Evolutionary conservation across 2,113 vertebrate genomes (phyloP).

Genomic region (Notothenia coriiceps): DNA sequence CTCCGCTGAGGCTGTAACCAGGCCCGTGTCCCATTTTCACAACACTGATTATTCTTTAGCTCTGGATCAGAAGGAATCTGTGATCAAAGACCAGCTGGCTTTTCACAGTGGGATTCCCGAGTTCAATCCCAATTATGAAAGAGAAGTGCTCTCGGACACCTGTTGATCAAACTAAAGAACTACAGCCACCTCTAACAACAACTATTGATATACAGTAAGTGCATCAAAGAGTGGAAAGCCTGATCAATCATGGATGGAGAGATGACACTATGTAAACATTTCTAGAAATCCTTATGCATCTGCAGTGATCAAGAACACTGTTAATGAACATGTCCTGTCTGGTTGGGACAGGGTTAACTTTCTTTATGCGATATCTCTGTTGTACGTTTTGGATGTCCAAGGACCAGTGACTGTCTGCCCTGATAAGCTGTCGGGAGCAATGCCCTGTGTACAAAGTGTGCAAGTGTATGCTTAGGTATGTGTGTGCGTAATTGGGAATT

Average conservation of each 20-base stretch:
- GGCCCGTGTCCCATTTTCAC: conserved; percentile 68
- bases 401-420: conserved; percentile 75
- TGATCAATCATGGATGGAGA: conserved; percentile 19
- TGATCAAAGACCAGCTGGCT: conserved; percentile 80
- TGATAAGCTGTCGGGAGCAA: conserved; percentile 76
- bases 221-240: conserved; percentile 1
- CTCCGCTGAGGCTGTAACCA: conserved; percentile 56
- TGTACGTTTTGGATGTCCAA: conserved; percentile 74
- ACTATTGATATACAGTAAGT: conserved; percentile 27
- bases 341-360: conserved; percentile 59
- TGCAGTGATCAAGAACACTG: not conserved
- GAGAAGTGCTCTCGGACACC: conserved; percentile 67
- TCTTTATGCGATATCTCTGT: conserved; percentile 52
- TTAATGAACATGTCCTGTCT: not conserved
- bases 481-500: conserved; percentile 14
- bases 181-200: conserved; percentile 46
- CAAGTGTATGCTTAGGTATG: conserved; percentile 14
- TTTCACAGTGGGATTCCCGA: conserved; percentile 64
- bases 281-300: not conserved
- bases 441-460: conserved; percentile 53
- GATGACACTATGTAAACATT: not conserved
- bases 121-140: conserved; percentile 45
- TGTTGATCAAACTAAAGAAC: conserved; percentile 69
- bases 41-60: conserved; percentile 76
- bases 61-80: conserved; percentile 78